Percentiles rank a stretch among this genome's conserved stretches.
Evolutionary conservation across 1,140 invertebrate species (phyloP).

Genomic region (Aplysia californica): DNA sequence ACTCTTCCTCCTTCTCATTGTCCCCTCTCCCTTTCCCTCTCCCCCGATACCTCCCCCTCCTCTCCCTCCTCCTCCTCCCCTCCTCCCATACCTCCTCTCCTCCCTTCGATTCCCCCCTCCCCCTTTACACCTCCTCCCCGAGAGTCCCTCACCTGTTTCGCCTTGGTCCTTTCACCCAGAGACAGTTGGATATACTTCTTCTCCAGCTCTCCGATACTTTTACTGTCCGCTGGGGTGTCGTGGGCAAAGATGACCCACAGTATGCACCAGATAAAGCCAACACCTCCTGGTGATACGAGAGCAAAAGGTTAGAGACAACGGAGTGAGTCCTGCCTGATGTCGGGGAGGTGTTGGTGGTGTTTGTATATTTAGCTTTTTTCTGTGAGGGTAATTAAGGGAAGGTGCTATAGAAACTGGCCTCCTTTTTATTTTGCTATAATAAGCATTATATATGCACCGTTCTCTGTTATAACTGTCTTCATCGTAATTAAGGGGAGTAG

Average conservation of each 20-base stretch:
- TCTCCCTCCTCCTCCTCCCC: not conserved
- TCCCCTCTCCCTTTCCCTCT: not conserved
- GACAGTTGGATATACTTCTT: conserved; percentile 63
- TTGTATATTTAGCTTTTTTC: too few relatives aligned
- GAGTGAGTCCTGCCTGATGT: too few relatives aligned
- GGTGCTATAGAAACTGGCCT: too few relatives aligned
- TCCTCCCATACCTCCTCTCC: not conserved
- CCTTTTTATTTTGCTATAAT: too few relatives aligned
- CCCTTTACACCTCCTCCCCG: not conserved
- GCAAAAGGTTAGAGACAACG: not conserved
- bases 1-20: not conserved
- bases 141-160: conserved; percentile 10
- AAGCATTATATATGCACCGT: too few relatives aligned
- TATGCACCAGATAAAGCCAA: conserved; percentile 60
- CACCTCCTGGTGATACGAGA: conserved; percentile 38
- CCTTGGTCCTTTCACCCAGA: conserved; percentile 38
- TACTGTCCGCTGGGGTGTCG: conserved; percentile 57
- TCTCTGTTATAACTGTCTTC: too few relatives aligned
- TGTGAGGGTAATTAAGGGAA: too few relatives aligned
- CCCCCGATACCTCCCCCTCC: too few relatives aligned
- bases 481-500: too few relatives aligned
- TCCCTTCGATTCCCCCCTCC: not conserved
- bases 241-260: conserved; percentile 61
- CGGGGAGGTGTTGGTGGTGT: too few relatives aligned
- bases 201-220: conserved; percentile 53